Evolutionary conservation across 30 jellyfish, hydroid and myxozoan species (phyloP), one percentile per base, ranked within the genome.

Genomic region (Haliclystus octoradiatus): DNA sequence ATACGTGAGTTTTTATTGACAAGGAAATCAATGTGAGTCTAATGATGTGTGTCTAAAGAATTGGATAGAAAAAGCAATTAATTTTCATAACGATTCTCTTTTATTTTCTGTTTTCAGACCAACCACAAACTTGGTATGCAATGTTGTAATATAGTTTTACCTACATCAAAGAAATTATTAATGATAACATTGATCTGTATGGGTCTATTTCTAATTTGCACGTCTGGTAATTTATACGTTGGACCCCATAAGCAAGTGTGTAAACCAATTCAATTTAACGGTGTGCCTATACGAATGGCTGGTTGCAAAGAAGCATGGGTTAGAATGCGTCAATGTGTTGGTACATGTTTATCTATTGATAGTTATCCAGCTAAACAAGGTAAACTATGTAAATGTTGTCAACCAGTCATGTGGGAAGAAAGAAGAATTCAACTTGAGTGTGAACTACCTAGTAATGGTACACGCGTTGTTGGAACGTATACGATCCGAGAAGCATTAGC

Each of bases 261-360:
- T 46, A 31, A 50, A 24, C 92, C 92, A 29, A 28, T 79, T 24
- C 57, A 40, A 40, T 0, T 33, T 19, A 75, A 79, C 35, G 61
- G 33, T 5, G 82, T 69, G 2, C 33, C n/a, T 32, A 33, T 70
- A 1, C 29, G 31, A 14, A 1, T 61, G 4, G 83, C 83, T 15
- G 70, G 70, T 49, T 79, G 92, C 75, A 25, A 40, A 31, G 53
- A 34, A 33, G 63, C 52, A 23, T 2, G 47, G 50, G 62, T 69
- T 31, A 2, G 5, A 0, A 13, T 80, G 9, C 33, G 57, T 13
- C 93, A 80, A 46, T 80, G 93, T 70, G 51, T 80, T n/a, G 93
- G 93, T 0, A 80, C 93, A 22, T 80, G 93, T 62, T 46, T 80
- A 47, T 80, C 93, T 19, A 63, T 73, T 72, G 93, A 80, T 47